Percentiles rank a stretch among this genome's conserved stretches.
phyloP scores from a whole-genome alignment of 1,140 invertebrate genomes.

The Prorops nasuta region DNA sequence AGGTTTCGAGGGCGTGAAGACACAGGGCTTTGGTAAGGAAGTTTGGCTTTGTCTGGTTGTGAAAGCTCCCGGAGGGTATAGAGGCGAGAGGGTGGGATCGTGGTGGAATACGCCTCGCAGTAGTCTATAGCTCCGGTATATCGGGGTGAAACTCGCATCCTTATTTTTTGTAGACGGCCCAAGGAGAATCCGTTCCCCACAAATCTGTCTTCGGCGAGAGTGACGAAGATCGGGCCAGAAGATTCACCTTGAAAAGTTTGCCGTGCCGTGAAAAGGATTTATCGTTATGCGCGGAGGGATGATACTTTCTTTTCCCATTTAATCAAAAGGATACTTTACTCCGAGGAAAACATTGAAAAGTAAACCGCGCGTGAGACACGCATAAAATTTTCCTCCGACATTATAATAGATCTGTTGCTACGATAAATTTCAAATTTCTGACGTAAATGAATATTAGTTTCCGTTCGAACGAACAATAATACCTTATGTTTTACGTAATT shows the following conservation, averaged over 20 bases:
- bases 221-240: too few species aligned
- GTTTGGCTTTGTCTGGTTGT: constrained; percentile 48
- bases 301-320: not conserved
- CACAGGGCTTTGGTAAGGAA: constrained; percentile 36
- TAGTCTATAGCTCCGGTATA: constrained; percentile 24
- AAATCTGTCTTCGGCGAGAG: constrained; percentile 11
- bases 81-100: constrained; percentile 18
- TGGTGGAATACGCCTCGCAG: constrained; percentile 32
- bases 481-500: too few species aligned
- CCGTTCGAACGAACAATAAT: too few species aligned
- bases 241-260: not conserved
- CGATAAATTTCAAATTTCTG: too few species aligned
- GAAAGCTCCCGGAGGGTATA: constrained; percentile 42
- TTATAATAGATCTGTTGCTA: too few species aligned
- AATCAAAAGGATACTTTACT: too few species aligned
- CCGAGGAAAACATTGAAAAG: too few species aligned
- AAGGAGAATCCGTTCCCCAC: constrained; percentile 14
- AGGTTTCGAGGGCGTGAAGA: constrained; percentile 28
- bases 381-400: too few species aligned
- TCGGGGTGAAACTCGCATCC: constrained; percentile 19
- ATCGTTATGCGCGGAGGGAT: too few species aligned
- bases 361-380: too few species aligned
- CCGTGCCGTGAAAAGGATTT: too few species aligned
- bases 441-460: too few species aligned
- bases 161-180: constrained; percentile 16